Percentiles rank a stretch among this genome's conserved stretches.
phyloP scores from a whole-genome alignment of 2,797 vertebrate genomes.

The Intellagama lesueurii region DNA sequence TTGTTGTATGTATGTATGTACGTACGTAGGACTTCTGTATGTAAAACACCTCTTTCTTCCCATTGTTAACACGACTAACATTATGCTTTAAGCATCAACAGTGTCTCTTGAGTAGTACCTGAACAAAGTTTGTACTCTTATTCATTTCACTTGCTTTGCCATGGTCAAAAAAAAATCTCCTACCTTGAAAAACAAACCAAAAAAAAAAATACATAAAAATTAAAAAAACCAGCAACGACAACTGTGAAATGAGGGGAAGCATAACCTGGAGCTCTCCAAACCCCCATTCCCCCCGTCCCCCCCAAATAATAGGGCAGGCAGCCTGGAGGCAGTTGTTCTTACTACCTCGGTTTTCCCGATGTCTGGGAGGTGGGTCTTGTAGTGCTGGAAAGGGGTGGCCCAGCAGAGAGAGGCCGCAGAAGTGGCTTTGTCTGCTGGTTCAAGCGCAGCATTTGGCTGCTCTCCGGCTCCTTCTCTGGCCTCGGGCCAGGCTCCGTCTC shows the following conservation, averaged over 20 bases:
- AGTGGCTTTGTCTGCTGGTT: too few species aligned
- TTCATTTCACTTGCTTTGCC: conserved; percentile 98
- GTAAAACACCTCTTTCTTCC: conserved; percentile 91
- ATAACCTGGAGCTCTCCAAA: conserved; percentile 98
- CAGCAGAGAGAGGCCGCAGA: not conserved
- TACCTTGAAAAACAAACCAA: conserved; percentile 81
- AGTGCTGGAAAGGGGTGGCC: not conserved
- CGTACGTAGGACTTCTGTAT: conserved; percentile 83
- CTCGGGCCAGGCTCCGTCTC: too few species aligned
- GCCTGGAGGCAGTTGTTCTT: conserved; percentile 1
- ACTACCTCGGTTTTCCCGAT: too few species aligned
- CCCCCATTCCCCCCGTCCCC: conserved; percentile 61
- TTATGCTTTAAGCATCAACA: conserved; percentile 90
- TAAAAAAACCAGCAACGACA: conserved; percentile 64
- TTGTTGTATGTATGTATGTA: conserved; percentile 85
- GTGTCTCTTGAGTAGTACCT: conserved; percentile 95
- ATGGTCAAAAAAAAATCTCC: conserved; percentile 94
- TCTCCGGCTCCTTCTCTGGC: not conserved
- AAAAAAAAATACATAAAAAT: not conserved
- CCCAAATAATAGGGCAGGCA: conserved; percentile 44
- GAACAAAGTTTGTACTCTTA: conserved; percentile 92
- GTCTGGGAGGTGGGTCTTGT: not conserved
- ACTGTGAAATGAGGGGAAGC: conserved; percentile 89
- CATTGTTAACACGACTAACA: conserved; percentile 96
- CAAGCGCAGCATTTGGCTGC: too few species aligned